These are phyloP conservation scores for Cetonia aurata DNA, from an alignment of 2,888 invertebrate species.

Conservation along the genomic window DNA sequence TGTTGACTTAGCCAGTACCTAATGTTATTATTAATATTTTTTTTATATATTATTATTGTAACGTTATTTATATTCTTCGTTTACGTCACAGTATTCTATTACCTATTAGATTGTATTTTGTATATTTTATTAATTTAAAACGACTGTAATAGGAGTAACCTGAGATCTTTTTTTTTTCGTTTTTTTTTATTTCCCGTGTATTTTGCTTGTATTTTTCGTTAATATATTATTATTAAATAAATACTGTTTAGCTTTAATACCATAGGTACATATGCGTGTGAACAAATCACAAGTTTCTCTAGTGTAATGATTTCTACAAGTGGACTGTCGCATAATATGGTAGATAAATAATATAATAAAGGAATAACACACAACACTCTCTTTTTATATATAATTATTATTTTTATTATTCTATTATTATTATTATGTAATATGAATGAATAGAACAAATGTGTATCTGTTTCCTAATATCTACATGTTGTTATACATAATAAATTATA, in stretches of 20 bases:
- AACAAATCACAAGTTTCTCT: constrained; percentile 33
- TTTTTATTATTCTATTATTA: constrained; percentile 47
- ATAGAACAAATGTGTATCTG: constrained; percentile 48
- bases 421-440: constrained; percentile 39
- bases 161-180: constrained; percentile 34
- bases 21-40: constrained; percentile 57
- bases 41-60: constrained; percentile 44
- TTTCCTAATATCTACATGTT: constrained; percentile 52
- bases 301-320: constrained; percentile 26
- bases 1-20: constrained; percentile 60
- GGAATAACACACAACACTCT: constrained; percentile 38
- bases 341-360: constrained; percentile 13
- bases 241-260: constrained; percentile 43
- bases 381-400: constrained; percentile 34
- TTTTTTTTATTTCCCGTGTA: constrained; percentile 36
- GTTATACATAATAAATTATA: constrained; percentile 50
- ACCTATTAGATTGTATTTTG: constrained; percentile 50
- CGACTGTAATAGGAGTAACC: constrained; percentile 53
- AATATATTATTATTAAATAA: constrained; percentile 23
- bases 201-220: constrained; percentile 37
- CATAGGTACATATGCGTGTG: constrained; percentile 33
- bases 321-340: constrained; percentile 24
- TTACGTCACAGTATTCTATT: constrained; percentile 63
- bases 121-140: constrained; percentile 52
- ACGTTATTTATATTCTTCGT: constrained; percentile 51